Base-by-base conservation (phyloP, 53 echinoderm and acorn worm species). In the Hippasteria phrygiana region DNA sequence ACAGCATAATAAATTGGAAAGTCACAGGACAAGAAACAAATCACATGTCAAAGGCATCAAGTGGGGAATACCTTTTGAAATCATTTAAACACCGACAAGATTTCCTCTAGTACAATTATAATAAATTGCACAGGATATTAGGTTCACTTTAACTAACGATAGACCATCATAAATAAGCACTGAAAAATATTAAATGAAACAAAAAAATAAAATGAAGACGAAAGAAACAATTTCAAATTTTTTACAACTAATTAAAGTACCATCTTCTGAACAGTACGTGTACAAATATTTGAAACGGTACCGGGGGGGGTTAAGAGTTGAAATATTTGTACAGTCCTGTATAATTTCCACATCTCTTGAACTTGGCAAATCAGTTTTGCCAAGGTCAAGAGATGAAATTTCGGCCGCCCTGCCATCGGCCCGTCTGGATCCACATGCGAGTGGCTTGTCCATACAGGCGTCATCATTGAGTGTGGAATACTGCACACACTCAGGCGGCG, bases 391-490 rank as follows among this genome's bases (percentile, higher is more conserved):
- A 26, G 59, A 24, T 24, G 26, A 24, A 59, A 59, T 26, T 59
- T 59, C 4, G 8, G 79, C 74, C 48, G 73, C 66, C 78, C 5
- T 63, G 76, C 32, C 50, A 76, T 92, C 92, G 48, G 54, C 74
- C 71, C 55, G 66, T 62, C 18, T 75, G 84, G 92, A 51, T 76
- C 92, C 92, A 92, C 76, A 82, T 8, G 22, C 29, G 11, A 62
- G 73, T 84, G 89, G 89, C 89, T 92, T 92, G 55, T 74, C 92
- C 85, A 83, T 2, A 69, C 55, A 76, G 55, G 74, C 74, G 71
- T 92, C 92, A 92, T 92, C 48, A 55, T 83, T 83, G 82, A 75
- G 90, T 82, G 90, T 29, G 90, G 81, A 79, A 78, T 71, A 85
- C 80, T 7, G 33, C 71, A 70, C 78, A 43, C 90, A 73, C 81